A percentile compares a stretch with the other conserved stretches of the same genome.
phyloP scores from a whole-genome alignment of 2,797 vertebrate genomes.

The Betta splendens region DNA sequence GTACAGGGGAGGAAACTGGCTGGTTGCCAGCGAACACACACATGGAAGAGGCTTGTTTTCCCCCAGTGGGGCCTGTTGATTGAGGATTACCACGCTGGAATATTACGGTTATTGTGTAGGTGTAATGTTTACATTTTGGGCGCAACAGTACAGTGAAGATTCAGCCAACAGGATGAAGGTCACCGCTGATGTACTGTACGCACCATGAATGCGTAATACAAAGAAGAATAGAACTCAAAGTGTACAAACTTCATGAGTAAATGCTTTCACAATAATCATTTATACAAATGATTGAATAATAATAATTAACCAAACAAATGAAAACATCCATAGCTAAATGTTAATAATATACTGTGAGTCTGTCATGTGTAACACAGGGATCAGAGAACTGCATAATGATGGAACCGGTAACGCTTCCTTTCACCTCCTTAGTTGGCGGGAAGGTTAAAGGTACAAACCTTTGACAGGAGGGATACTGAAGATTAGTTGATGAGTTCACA shows the following conservation, averaged over 20 bases:
- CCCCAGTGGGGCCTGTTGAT: constrained; percentile 82
- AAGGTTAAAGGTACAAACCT: constrained; percentile 2
- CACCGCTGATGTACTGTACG: neutral
- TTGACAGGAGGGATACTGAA: constrained; percentile 20
- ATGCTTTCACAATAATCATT: too few relatives aligned
- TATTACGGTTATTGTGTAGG: constrained; percentile 66
- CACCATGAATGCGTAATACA: constrained; percentile 1
- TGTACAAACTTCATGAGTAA: too few relatives aligned
- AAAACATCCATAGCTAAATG: too few relatives aligned
- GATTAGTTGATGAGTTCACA: constrained; percentile 44
- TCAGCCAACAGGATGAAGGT: constrained; percentile 23
- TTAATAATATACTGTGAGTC: too few relatives aligned
- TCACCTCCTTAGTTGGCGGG: constrained; percentile 6
- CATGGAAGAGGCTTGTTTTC: constrained; percentile 28
- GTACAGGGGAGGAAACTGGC: constrained; percentile 84
- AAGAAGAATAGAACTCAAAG: constrained; percentile 1
- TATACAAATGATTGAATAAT: too few relatives aligned
- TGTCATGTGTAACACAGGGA: too few relatives aligned
- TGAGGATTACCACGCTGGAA: constrained; percentile 82
- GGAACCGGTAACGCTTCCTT: neutral
- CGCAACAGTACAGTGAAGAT: constrained; percentile 43
- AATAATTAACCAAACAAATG: too few relatives aligned
- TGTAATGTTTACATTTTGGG: constrained; percentile 65
- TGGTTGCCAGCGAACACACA: constrained; percentile 80
- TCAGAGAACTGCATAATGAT: too few relatives aligned